phyloP scores from a whole-genome alignment of 92 coral and sea anemone species.

The Phymanthus crucifer region DNA sequence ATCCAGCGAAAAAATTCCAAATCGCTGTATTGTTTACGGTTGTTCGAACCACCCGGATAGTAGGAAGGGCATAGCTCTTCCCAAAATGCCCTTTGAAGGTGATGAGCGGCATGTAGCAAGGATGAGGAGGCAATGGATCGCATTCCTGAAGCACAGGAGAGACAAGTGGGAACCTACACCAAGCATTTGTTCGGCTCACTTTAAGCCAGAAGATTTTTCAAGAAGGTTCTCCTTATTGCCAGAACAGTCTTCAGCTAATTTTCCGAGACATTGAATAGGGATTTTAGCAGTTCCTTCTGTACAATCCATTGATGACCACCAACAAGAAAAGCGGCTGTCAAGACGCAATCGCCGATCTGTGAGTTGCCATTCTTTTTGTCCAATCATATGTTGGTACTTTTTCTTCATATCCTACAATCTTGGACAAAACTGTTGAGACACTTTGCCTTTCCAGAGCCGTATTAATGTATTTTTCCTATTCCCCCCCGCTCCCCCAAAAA shows the following conservation, averaged over 20 bases:
- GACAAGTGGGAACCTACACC: slow-evolving; percentile 54
- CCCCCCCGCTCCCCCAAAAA: too few relatives aligned
- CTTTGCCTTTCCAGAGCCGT: too few relatives aligned
- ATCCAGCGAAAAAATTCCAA: slow-evolving; percentile 33
- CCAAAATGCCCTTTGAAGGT: slow-evolving; percentile 46
- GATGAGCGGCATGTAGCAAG: slow-evolving; percentile 49
- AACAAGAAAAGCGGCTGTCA: too few relatives aligned
- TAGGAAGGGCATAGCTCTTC: slow-evolving; percentile 45
- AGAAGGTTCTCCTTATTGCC: neutral
- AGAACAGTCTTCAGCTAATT: slow-evolving; percentile 15
- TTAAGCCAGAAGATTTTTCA: slow-evolving; percentile 33
- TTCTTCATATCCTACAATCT: too few relatives aligned
- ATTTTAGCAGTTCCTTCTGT: too few relatives aligned
- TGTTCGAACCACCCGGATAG: slow-evolving; percentile 35
- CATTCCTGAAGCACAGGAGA: slow-evolving; percentile 39
- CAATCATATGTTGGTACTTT: too few relatives aligned
- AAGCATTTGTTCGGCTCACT: slow-evolving; percentile 47
- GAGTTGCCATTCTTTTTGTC: too few relatives aligned
- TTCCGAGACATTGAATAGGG: slow-evolving; percentile 20
- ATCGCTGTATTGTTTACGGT: slow-evolving; percentile 52
- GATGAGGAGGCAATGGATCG: slow-evolving; percentile 53
- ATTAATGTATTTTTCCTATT: too few relatives aligned
- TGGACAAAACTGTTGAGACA: too few relatives aligned
- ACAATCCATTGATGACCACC: neutral
- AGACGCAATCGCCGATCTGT: too few relatives aligned